phyloP scores from a whole-genome alignment of 2,113 vertebrate genomes.

The Chlorocebus sabaeus region DNA sequence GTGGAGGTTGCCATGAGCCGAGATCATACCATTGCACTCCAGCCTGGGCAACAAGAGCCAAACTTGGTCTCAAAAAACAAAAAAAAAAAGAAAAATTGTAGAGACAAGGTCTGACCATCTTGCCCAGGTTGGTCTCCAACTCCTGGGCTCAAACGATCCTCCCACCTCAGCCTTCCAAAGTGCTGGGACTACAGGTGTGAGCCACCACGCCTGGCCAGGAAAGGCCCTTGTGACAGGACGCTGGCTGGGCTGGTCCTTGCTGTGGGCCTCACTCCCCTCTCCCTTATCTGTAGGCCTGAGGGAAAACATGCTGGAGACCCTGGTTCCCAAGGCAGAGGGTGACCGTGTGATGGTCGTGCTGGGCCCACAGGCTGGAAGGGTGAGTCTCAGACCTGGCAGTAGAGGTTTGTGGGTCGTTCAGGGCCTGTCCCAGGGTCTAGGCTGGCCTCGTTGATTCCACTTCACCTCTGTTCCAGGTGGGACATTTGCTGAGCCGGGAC shows the following conservation, averaged over 20 bases:
- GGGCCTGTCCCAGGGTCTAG: neutral
- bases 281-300: constrained; percentile 42
- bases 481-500: constrained; percentile 86
- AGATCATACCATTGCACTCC: too few species aligned
- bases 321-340: constrained; percentile 87
- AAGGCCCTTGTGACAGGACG: neutral
- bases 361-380: constrained; percentile 88
- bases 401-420: neutral
- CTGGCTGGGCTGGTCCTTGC: neutral
- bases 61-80: too few species aligned
- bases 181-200: too few species aligned
- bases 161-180: too few species aligned
- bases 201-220: neutral
- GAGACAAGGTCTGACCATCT: too few species aligned
- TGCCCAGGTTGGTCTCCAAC: too few species aligned
- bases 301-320: constrained; percentile 89
- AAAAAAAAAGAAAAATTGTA: too few species aligned
- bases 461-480: constrained; percentile 80
- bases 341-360: constrained; percentile 90
- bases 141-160: too few species aligned
- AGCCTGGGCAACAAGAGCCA: too few species aligned
- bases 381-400: constrained; percentile 67
- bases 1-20: too few species aligned
- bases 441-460: neutral
- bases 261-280: neutral